Evolutionary conservation across 2,888 invertebrate genomes (phyloP).

Genomic region (Dysmachus trigonus): DNA sequence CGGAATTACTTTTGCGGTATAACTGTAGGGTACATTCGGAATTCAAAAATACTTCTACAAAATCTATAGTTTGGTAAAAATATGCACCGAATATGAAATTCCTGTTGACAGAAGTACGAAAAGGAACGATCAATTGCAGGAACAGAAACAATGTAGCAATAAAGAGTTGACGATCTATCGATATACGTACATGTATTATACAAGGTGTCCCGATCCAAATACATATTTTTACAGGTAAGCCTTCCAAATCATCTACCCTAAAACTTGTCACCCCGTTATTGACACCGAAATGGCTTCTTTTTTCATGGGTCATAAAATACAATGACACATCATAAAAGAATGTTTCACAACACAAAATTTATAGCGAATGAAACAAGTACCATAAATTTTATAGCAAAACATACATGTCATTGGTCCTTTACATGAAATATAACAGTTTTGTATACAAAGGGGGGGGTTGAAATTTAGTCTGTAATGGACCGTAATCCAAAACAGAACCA

Average conservation of each 20-base stretch:
- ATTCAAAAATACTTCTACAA: not conserved
- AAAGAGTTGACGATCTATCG: too few relatives aligned
- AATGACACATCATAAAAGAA: not conserved
- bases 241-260: not conserved
- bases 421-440: not conserved
- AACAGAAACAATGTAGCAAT: too few relatives aligned
- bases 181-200: not conserved
- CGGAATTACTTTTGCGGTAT: not conserved
- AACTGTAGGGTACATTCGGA: not conserved
- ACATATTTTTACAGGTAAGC: not conserved
- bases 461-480: not conserved
- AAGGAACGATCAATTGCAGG: too few relatives aligned
- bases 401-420: not conserved
- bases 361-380: not conserved
- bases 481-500: not conserved
- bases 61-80: not conserved
- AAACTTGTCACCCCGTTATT: not conserved
- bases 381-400: not conserved
- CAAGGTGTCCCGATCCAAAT: too few relatives aligned
- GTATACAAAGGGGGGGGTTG: not conserved
- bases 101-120: too few relatives aligned
- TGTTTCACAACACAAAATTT: not conserved
- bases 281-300: not conserved
- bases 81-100: too few relatives aligned
- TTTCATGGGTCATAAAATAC: not conserved